phyloP scores from a whole-genome alignment of 2,888 invertebrate species.

The Sialis fuliginosa region DNA sequence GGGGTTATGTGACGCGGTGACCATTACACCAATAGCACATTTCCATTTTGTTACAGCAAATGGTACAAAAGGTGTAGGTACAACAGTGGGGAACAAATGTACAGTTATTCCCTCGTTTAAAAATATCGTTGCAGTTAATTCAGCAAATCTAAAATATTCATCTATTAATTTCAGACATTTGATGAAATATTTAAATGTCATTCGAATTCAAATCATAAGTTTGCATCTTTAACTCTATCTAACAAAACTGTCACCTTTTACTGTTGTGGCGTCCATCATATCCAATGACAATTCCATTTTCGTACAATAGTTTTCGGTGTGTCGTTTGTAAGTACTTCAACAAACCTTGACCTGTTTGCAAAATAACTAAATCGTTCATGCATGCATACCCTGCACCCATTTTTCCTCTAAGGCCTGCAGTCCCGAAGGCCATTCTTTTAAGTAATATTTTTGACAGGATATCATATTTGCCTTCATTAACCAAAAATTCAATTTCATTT shows the following conservation, averaged over 20 bases:
- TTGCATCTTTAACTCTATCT: background rate
- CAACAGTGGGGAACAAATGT: constrained; percentile 58
- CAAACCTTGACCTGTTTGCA: constrained; percentile 89
- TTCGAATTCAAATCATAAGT: constrained; percentile 5
- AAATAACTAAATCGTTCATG: constrained; percentile 91
- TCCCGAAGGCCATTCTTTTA: constrained; percentile 68
- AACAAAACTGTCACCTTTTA: constrained; percentile 41
- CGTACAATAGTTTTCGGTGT: constrained; percentile 34
- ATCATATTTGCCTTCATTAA: constrained; percentile 33
- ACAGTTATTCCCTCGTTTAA: constrained; percentile 57
- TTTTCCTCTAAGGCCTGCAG: constrained; percentile 77
- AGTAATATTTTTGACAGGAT: constrained; percentile 45
- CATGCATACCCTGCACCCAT: constrained; percentile 88
- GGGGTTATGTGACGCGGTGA: constrained; percentile 97
- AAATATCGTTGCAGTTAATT: constrained; percentile 73
- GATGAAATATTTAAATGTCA: background rate
- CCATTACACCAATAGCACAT: constrained; percentile 88
- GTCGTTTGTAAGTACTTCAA: constrained; percentile 50
- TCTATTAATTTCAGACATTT: background rate
- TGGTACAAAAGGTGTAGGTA: constrained; percentile 89
- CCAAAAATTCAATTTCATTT: constrained; percentile 40
- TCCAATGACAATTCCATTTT: constrained; percentile 70
- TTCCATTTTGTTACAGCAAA: constrained; percentile 58
- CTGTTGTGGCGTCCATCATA: constrained; percentile 90
- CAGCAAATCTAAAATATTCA: constrained; percentile 53